A percentile compares a stretch with the other conserved stretches of the same genome.
Evolutionary conservation across 2,113 vertebrate genomes (phyloP).

Genomic region (Todiramphus saurophagus): DNA sequence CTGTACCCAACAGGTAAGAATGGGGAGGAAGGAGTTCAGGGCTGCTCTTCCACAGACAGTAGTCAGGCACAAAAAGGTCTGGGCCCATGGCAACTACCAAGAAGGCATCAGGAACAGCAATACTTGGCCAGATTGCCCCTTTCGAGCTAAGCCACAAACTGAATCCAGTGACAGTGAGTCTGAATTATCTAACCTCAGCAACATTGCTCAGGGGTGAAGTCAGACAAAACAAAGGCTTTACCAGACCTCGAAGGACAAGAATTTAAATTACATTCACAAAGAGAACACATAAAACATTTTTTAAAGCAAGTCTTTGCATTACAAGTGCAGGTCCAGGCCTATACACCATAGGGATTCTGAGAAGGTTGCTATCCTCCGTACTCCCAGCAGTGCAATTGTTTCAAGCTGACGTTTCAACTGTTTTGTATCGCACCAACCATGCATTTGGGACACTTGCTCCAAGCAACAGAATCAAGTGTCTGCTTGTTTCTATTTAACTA

Average conservation of each 20-base stretch:
- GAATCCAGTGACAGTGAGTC: background rate
- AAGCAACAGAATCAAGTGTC: fast-evolving
- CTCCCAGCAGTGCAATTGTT: fast-evolving
- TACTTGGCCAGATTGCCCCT: background rate
- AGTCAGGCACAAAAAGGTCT: background rate
- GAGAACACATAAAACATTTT: background rate
- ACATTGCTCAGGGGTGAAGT: background rate
- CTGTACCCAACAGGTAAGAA: fast-evolving
- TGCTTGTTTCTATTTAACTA: fast-evolving
- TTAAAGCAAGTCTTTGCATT: background rate
- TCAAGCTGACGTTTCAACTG: background rate
- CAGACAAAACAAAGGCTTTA: background rate
- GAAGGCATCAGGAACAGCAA: background rate
- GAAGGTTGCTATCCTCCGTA: fast-evolving
- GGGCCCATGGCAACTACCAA: background rate
- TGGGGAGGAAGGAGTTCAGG: background rate
- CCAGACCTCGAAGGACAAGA: background rate
- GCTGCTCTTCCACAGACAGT: fast-evolving
- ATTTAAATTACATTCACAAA: background rate
- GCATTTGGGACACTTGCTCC: background rate
- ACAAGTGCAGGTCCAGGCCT: fast-evolving
- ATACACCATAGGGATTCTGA: fast-evolving
- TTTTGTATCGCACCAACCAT: fast-evolving
- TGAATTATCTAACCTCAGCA: background rate
- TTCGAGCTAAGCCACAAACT: background rate